phyloP scores from a whole-genome alignment of 2,113 vertebrate genomes.

The Prochilodus magdalenae region DNA sequence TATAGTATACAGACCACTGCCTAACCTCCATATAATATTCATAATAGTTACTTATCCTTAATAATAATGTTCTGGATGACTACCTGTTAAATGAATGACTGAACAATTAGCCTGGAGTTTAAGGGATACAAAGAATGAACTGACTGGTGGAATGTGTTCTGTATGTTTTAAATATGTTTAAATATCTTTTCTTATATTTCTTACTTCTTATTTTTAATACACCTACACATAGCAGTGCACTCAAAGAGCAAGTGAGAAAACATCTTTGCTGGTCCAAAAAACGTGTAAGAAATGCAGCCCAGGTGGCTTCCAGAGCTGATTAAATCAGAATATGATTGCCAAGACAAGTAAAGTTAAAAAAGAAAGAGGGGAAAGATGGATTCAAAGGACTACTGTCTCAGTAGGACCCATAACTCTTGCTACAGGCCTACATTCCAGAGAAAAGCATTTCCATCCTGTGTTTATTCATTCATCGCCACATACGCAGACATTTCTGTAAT shows the following conservation, averaged over 20 bases:
- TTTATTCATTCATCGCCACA: conserved; percentile 38
- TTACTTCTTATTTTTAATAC: no score
- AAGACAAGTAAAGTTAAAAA: conserved; percentile 3
- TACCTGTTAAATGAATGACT: not conserved
- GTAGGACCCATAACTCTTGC: conserved; percentile 4
- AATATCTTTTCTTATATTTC: no score
- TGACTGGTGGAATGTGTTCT: no score
- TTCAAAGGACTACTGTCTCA: not conserved
- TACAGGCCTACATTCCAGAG: not conserved
- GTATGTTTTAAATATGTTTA: no score
- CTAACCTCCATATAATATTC: no score
- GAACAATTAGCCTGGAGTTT: no score
- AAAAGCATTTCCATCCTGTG: conserved; percentile 44
- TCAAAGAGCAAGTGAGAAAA: not conserved
- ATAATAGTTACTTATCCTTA: no score
- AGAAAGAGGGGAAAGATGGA: not conserved
- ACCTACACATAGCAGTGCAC: no score
- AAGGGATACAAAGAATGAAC: no score
- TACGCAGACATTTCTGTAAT: conserved; percentile 20
- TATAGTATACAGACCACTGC: no score
- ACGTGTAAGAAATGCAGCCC: not conserved
- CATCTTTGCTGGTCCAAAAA: not conserved
- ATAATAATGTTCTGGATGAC: no score
- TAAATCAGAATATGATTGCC: not conserved
- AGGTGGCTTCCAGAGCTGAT: not conserved